A percentile compares a stretch with the other conserved stretches of the same genome.
These are phyloP conservation scores for Mactra quadrangularis DNA, from an alignment of 1,140 invertebrate genomes.

Conservation along the genomic window DNA sequence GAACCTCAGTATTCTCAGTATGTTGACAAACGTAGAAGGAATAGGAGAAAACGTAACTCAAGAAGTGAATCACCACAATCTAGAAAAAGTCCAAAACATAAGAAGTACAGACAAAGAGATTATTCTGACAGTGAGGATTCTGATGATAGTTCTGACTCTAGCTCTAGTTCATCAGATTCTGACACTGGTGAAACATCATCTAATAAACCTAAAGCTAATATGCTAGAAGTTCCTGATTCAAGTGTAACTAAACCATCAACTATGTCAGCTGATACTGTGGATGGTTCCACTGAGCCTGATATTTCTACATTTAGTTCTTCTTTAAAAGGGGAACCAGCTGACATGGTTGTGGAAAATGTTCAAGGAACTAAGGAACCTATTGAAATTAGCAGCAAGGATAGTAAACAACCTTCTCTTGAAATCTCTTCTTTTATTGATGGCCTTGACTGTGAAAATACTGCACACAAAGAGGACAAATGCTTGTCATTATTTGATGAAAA, in stretches of 20 bases:
- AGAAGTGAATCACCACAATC: slow-evolving; percentile 3
- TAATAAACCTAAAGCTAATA: too few relatives aligned
- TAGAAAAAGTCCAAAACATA: slow-evolving; percentile 10
- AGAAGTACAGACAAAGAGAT: neutral
- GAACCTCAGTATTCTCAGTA: neutral
- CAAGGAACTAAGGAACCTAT: too few relatives aligned
- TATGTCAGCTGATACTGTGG: slow-evolving; percentile 1
- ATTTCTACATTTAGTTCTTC: too few relatives aligned
- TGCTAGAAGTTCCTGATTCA: too few relatives aligned
- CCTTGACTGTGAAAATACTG: too few relatives aligned
- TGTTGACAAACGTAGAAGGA: neutral
- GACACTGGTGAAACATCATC: neutral
- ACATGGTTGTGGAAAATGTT: too few relatives aligned
- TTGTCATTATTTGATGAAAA: neutral
- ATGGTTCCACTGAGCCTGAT: neutral
- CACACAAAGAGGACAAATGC: too few relatives aligned
- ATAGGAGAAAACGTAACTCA: neutral
- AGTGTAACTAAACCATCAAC: neutral
- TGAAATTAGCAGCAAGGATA: too few relatives aligned
- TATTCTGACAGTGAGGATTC: slow-evolving; percentile 2
- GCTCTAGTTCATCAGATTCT: slow-evolving; percentile 16
- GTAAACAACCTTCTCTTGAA: too few relatives aligned
- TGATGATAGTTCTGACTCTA: slow-evolving; percentile 22
- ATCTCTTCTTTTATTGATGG: too few relatives aligned
- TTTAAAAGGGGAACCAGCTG: too few relatives aligned